Conservation (phyloP, 37 sponge, comb jelly and placozoan genomes). For the Theonella swinhoei region DNA sequence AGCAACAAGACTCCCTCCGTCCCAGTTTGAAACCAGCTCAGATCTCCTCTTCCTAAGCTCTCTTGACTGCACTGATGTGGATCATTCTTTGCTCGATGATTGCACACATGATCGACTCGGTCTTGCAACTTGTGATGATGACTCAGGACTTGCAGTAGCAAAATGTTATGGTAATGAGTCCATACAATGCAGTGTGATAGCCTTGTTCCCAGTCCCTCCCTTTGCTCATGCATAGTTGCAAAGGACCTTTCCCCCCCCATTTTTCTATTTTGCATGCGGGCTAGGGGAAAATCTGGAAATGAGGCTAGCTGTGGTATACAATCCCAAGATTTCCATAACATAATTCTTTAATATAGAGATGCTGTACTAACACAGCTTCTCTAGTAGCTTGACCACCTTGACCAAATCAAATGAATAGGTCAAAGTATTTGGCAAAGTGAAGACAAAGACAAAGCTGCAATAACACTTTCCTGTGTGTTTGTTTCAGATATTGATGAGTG, state of each 20-base stretch:
- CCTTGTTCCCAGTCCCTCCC: no score
- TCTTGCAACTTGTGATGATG: neutral
- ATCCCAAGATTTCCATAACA: no score
- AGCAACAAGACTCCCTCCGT: neutral
- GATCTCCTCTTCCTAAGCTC: neutral
- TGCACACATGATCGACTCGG: neutral
- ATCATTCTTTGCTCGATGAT: neutral
- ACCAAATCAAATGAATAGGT: neutral
- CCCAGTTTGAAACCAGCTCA: no score
- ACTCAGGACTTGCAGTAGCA: neutral
- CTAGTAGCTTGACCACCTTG: no score
- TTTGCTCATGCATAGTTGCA: no score
- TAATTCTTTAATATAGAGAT: no score
- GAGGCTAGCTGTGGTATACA: no score
- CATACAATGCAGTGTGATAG: no score
- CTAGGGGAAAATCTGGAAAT: no score
- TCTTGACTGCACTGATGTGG: neutral
- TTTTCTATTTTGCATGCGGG: no score
- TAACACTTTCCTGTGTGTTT: neutral
- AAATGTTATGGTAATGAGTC: neutral
- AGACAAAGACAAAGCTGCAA: neutral
- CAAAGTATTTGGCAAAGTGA: neutral
- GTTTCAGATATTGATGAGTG: conserved; percentile 51
- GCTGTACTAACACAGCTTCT: no score
- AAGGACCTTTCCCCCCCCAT: no score